These are phyloP conservation scores for Cotesia vestalis DNA, from an alignment of 1,140 invertebrate genomes.

Conservation along the genomic window DNA sequence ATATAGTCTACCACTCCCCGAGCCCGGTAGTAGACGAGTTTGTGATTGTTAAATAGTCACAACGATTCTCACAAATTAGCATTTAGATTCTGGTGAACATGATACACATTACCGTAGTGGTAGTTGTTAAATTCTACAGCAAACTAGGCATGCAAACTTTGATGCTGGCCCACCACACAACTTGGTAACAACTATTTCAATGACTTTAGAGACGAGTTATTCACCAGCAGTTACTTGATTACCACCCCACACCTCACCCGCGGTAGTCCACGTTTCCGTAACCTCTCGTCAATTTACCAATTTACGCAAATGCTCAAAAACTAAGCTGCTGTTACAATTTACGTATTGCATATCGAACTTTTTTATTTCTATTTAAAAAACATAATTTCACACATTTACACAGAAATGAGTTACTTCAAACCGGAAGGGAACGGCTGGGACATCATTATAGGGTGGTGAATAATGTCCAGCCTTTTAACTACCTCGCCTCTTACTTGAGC, in stretches of 20 bases:
- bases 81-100: too few relatives aligned
- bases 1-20: too few relatives aligned
- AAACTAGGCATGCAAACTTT: conserved; percentile 19
- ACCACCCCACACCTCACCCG: conserved; percentile 38
- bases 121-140: not conserved
- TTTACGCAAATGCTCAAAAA: conserved; percentile 38
- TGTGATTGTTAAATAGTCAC: too few relatives aligned
- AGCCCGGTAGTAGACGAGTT: too few relatives aligned
- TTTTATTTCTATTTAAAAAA: not conserved
- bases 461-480: conserved; percentile 16
- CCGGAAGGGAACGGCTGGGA: not conserved
- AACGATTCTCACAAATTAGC: too few relatives aligned
- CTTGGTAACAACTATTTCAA: conserved; percentile 59
- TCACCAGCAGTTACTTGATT: conserved; percentile 49
- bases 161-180: conserved; percentile 30
- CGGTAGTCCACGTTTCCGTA: not conserved
- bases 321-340: conserved; percentile 38
- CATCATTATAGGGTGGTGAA: conserved; percentile 8
- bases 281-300: conserved; percentile 50
- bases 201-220: conserved; percentile 50
- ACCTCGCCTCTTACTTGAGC: not conserved
- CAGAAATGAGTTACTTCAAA: not conserved
- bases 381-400: not conserved
- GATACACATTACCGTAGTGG: not conserved
- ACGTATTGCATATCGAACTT: not conserved